Evolutionary conservation across 2,888 invertebrate genomes (phyloP).

Genomic region (Artemia sinica): DNA sequence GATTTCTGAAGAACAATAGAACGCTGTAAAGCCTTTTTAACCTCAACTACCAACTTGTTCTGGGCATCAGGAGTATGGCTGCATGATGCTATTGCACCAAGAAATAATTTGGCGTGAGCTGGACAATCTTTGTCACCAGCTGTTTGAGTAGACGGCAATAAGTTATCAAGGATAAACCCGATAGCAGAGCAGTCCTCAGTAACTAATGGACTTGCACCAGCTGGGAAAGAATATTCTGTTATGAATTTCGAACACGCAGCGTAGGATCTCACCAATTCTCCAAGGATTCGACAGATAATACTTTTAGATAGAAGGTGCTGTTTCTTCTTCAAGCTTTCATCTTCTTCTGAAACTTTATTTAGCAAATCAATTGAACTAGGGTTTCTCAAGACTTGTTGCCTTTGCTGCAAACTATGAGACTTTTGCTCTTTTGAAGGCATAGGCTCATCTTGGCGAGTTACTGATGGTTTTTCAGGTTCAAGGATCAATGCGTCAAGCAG

Average conservation of each 20-base stretch:
- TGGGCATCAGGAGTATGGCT: conserved; percentile 61
- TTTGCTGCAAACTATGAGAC: not conserved
- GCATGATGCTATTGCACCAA: conserved; percentile 60
- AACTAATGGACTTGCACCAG: conserved; percentile 43
- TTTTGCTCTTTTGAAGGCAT: not conserved
- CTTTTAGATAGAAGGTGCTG: conserved; percentile 50
- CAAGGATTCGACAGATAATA: conserved; percentile 52
- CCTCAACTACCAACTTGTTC: conserved; percentile 51
- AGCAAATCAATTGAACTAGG: conserved; percentile 25
- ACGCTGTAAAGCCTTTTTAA: conserved; percentile 41
- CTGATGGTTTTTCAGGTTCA: not conserved
- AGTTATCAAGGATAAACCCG: conserved; percentile 54
- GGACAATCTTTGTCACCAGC: conserved; percentile 49
- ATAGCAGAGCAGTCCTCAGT: conserved; percentile 49
- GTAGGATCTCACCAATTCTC: conserved; percentile 61
- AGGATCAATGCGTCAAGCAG: conserved; percentile 43
- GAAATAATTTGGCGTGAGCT: conserved; percentile 49
- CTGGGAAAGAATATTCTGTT: conserved; percentile 48
- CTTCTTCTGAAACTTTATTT: conserved; percentile 26
- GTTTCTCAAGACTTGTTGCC: conserved; percentile 22
- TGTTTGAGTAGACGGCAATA: conserved; percentile 46
- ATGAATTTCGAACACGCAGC: conserved; percentile 53
- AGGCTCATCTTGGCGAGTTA: not conserved
- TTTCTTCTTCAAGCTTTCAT: conserved; percentile 36
- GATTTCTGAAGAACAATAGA: conserved; percentile 50